Percentiles rank a stretch among this genome's conserved stretches.
Evolutionary conservation across 1,140 invertebrate genomes (phyloP).

Genomic region (Zaprionus kolodkinae): DNA sequence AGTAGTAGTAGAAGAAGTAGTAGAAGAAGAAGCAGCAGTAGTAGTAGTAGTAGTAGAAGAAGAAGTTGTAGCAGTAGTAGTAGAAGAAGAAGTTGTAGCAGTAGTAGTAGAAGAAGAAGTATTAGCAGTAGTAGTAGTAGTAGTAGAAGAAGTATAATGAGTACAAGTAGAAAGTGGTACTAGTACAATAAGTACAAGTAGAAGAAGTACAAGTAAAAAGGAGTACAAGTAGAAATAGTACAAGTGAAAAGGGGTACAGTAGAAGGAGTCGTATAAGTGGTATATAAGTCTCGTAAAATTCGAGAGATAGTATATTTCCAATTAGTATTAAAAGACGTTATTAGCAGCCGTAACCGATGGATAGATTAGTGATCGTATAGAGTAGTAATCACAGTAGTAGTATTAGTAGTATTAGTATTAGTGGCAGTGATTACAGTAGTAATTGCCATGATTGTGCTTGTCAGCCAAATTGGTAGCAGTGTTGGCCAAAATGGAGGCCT

Average conservation of each 20-base stretch:
- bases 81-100: neutral
- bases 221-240: too few species aligned
- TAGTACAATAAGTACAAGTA: too few species aligned
- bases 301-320: too few species aligned
- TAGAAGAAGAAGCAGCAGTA: neutral
- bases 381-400: neutral
- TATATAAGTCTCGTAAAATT: too few species aligned
- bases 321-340: neutral
- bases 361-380: neutral
- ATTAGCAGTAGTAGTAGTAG: neutral
- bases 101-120: neutral
- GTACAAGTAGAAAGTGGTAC: neutral
- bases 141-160: neutral
- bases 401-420: neutral
- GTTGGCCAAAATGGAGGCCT: neutral
- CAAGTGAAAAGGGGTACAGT: too few species aligned
- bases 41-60: neutral
- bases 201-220: too few species aligned
- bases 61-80: neutral
- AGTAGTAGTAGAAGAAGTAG: neutral
- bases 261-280: too few species aligned
- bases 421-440: slow-evolving; percentile 1
- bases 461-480: slow-evolving; percentile 4
- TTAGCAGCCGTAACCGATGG: too few species aligned
- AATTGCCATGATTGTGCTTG: neutral